Base-by-base conservation (phyloP, 1,140 invertebrate genomes). In the Streblospio benedicti region DNA sequence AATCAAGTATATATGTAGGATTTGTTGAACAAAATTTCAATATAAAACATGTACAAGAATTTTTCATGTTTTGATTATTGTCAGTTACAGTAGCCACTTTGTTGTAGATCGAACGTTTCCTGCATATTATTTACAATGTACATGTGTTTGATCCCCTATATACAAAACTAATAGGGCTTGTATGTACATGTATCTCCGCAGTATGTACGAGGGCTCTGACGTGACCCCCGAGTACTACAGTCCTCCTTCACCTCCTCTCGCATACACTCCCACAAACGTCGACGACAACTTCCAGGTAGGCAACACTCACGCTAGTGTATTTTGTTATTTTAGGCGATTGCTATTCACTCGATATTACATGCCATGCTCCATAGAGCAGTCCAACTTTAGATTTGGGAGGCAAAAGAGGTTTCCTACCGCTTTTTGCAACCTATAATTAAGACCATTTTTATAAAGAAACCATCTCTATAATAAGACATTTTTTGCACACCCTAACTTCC, bases 271-370 rank as follows among this genome's bases (percentile, higher is more conserved):
- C 3, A 62, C 60, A 1, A 55, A 32, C 5, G 43, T 35, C 44
- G 57, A 62, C 47, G 60, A 69, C 45, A 63, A 66, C 60, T 65
- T 63, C 60, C 62, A 66, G 60, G 58, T 62, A 35, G 61, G 65
- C 61, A 64, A 65, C 65, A 59, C 61, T 62, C 62, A 62, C 61
- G 60, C n/a, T n/a, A n/a, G n/a, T n/a, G n/a, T n/a, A n/a, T n/a
- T n/a, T n/a, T n/a, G n/a, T n/a, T n/a, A n/a, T n/a, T n/a, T n/a
- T n/a, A n/a, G n/a, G n/a, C n/a, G n/a, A n/a, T n/a, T n/a, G n/a
- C n/a, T n/a, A n/a, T n/a, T n/a, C n/a, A n/a, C n/a, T n/a, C n/a
- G n/a, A n/a, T n/a, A n/a, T n/a, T n/a, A n/a, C n/a, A n/a, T n/a
- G n/a, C n/a, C n/a, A n/a, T n/a, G n/a, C n/a, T n/a, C n/a, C n/a